Conservation (phyloP, 2,113 vertebrate species). For the Nothocercus julius region DNA sequence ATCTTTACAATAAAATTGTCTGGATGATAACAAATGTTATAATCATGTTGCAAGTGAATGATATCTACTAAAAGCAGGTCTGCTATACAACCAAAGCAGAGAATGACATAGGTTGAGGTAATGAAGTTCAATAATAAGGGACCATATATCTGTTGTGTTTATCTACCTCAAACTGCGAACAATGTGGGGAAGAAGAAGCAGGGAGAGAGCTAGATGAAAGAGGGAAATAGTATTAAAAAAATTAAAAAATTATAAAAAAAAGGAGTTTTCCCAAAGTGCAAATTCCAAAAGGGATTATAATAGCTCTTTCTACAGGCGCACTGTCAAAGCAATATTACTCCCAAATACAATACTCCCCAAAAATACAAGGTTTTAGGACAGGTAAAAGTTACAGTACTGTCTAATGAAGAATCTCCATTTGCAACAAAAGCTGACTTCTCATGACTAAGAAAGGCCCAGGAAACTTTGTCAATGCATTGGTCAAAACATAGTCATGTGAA, state of each 20-base stretch:
- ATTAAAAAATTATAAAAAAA: not conserved
- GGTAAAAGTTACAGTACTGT: not conserved
- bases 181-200: not conserved
- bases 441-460: not conserved
- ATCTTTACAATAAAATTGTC: not conserved
- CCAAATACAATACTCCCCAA: not conserved
- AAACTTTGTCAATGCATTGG: not conserved
- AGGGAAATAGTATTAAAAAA: not conserved
- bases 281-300: not conserved
- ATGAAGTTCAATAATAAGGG: not conserved
- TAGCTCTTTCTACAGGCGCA: not conserved
- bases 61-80: not conserved
- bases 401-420: not conserved
- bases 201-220: constrained; percentile 6
- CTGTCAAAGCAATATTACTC: not conserved
- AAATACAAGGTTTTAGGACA: not conserved
- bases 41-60: not conserved
- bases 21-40: not conserved
- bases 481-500: not conserved
- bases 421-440: not conserved
- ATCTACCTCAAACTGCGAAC: not conserved
- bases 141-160: not conserved
- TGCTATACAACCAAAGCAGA: not conserved
- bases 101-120: not conserved
- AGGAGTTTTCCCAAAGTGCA: not conserved